phyloP scores from a whole-genome alignment of 1,140 invertebrate genomes.

The Schlechtendalia chinensis region DNA sequence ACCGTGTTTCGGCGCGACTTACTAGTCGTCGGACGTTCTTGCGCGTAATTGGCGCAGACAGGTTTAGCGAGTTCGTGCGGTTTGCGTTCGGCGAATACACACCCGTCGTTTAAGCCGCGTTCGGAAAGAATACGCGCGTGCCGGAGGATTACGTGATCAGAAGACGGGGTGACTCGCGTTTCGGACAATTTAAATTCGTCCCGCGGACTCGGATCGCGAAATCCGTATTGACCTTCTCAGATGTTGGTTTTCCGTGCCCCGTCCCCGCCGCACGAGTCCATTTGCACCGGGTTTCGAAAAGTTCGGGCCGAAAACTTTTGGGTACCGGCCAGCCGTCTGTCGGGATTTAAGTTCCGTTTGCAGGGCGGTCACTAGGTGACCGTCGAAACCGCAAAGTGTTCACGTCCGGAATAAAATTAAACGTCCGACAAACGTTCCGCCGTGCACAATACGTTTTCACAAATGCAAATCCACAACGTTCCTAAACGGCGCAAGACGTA shows the following conservation, averaged over 20 bases:
- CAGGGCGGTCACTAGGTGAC: neutral
- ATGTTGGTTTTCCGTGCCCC: constrained; percentile 28
- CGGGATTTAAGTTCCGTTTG: constrained; percentile 26
- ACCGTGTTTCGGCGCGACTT: too few relatives aligned
- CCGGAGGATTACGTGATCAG: constrained; percentile 28
- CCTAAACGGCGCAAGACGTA: too few relatives aligned
- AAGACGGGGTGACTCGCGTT: neutral
- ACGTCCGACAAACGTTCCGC: neutral
- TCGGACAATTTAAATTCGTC: constrained; percentile 36
- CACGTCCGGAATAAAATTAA: neutral
- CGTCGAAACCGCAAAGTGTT: too few relatives aligned
- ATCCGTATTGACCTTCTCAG: constrained; percentile 29
- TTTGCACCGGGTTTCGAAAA: constrained; percentile 21
- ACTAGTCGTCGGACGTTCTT: neutral
- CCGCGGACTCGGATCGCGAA: constrained; percentile 4
- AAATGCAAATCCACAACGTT: too few relatives aligned
- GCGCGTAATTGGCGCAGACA: neutral
- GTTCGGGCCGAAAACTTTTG: constrained; percentile 39
- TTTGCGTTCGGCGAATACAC: neutral
- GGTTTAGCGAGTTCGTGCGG: neutral
- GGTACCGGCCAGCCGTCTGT: constrained; percentile 3
- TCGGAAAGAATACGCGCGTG: constrained; percentile 8
- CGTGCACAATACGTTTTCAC: too few relatives aligned
- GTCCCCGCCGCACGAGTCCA: constrained; percentile 1
- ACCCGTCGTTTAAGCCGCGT: neutral